Evolutionary conservation across 2,888 invertebrate genomes (phyloP).

Genomic region (Cheilosia urbana): DNA sequence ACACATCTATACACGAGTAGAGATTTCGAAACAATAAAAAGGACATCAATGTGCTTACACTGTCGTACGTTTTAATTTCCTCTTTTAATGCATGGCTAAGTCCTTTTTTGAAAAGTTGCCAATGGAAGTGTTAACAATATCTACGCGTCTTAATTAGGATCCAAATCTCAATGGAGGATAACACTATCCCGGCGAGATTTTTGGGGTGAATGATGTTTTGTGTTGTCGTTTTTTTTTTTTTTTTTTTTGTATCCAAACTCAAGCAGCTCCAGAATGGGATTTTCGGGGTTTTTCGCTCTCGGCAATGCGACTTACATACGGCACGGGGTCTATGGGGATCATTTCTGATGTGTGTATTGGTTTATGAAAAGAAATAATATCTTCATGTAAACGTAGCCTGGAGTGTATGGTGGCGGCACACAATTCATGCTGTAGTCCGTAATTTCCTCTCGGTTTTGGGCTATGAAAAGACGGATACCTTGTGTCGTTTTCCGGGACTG

Average conservation of each 20-base stretch:
- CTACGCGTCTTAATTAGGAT: conserved; percentile 82
- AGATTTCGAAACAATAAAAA: conserved; percentile 54
- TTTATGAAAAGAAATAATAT: conserved; percentile 71
- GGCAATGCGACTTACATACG: conserved; percentile 66
- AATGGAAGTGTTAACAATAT: conserved; percentile 78
- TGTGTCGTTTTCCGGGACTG: conserved; percentile 49
- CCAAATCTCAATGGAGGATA: conserved; percentile 79
- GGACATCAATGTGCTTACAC: conserved; percentile 63
- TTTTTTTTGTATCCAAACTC: conserved; percentile 20
- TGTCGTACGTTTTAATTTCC: conserved; percentile 72
- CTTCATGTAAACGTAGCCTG: conserved; percentile 4
- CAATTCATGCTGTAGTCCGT: conserved; percentile 60
- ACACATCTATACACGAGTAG: neutral
- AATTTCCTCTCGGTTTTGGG: conserved; percentile 66
- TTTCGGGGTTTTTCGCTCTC: conserved; percentile 62
- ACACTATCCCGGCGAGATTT: conserved; percentile 61
- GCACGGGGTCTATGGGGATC: conserved; percentile 12
- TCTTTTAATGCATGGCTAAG: conserved; percentile 76
- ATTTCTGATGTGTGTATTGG: conserved; percentile 46
- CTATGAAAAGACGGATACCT: conserved; percentile 14
- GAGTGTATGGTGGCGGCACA: conserved; percentile 15
- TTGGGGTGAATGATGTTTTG: conserved; percentile 68
- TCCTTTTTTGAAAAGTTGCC: conserved; percentile 76
- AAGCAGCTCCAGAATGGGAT: conserved; percentile 38
- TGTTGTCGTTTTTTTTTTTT: conserved; percentile 32